A percentile compares a stretch with the other conserved stretches of the same genome.
Conservation (phyloP, 2,113 vertebrate species). For the Sapayoa aenigma region DNA sequence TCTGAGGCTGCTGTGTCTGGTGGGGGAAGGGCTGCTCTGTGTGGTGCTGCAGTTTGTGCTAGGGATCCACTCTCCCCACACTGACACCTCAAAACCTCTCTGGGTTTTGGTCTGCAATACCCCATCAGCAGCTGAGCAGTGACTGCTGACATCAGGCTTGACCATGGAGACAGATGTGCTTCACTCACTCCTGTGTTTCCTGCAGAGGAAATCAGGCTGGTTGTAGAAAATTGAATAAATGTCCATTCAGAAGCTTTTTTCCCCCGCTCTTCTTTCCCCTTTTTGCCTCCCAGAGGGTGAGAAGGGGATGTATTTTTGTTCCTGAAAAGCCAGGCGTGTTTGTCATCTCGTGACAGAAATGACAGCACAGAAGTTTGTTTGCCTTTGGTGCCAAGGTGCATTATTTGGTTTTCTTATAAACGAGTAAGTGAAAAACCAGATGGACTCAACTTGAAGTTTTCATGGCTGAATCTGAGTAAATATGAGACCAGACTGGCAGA, state of each 20-base stretch:
- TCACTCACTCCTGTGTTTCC: not conserved
- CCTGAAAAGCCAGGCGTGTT: not conserved
- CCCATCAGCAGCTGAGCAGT: not conserved
- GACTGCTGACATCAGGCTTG: not conserved
- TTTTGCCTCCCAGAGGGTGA: not conserved
- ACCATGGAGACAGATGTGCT: not conserved
- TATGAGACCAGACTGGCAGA: not conserved
- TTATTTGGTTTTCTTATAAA: not conserved
- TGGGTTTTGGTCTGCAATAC: not conserved
- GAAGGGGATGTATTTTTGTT: not conserved
- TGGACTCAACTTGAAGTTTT: not conserved
- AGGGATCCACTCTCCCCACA: not conserved
- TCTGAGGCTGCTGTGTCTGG: not conserved
- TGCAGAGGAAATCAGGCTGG: not conserved
- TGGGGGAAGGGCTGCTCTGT: not conserved
- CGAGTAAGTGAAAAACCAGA: not conserved
- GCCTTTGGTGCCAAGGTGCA: not conserved
- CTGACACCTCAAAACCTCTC: not conserved
- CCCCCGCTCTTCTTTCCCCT: accelerated
- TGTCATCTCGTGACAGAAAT: not conserved
- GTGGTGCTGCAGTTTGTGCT: not conserved
- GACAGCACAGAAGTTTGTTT: not conserved
- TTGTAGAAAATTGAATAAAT: not conserved
- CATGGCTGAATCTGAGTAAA: not conserved
- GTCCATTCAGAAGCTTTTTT: not conserved